Evolutionary conservation across 2,797 vertebrate species (phyloP).

Genomic region (Bradypodion pumilum): DNA sequence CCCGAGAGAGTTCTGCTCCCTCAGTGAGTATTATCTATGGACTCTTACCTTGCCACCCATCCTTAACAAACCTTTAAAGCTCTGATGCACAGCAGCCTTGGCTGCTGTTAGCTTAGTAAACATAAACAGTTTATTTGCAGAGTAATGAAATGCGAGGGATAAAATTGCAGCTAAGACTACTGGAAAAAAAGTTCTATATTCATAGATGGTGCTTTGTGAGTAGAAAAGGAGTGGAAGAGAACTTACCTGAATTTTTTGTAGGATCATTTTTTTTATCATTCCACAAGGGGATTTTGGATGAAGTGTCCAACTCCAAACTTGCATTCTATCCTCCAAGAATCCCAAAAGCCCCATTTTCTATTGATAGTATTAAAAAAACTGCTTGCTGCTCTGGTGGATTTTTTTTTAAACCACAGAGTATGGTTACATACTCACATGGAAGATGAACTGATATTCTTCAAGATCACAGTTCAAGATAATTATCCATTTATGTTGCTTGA

Average conservation of each 20-base stretch:
- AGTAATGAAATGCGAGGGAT: background rate
- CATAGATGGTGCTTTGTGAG: too few species aligned
- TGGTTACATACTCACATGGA: too few species aligned
- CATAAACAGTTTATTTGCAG: background rate
- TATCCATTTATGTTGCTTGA: background rate
- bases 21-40: background rate
- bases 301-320: background rate
- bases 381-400: too few species aligned
- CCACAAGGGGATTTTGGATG: too few species aligned
- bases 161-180: background rate
- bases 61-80: background rate
- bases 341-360: background rate
- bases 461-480: too few species aligned
- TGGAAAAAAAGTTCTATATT: background rate
- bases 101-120: background rate
- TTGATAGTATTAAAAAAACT: background rate
- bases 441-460: background rate
- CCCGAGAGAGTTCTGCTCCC: background rate
- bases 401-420: too few species aligned
- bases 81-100: background rate
- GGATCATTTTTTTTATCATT: too few species aligned
- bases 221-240: too few species aligned
- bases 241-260: too few species aligned
- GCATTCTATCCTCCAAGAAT: background rate
- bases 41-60: background rate